These are phyloP conservation scores for Micronisus gabar DNA, from an alignment of 2,113 vertebrate species.

Conservation along the genomic window DNA sequence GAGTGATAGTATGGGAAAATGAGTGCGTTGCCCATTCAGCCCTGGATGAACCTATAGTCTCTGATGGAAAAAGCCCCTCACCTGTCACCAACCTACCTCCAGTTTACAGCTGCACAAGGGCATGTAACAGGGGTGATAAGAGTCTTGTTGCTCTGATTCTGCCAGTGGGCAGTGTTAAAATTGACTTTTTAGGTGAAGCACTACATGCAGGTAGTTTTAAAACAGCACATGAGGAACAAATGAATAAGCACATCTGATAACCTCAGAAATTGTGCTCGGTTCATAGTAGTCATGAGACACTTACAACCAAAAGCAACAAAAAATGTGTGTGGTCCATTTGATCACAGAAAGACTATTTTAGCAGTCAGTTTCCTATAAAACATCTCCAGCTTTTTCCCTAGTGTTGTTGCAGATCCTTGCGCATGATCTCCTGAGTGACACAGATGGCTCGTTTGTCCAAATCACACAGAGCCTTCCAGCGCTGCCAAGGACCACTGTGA, in stretches of 20 bases:
- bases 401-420: neutral
- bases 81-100: neutral
- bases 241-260: neutral
- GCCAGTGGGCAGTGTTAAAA: neutral
- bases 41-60: neutral
- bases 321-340: neutral
- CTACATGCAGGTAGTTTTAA: neutral
- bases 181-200: neutral
- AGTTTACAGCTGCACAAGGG: neutral
- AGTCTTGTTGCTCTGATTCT: neutral
- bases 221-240: neutral
- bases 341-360: neutral
- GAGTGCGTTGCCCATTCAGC: neutral
- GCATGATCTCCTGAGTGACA: neutral
- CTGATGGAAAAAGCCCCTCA: neutral
- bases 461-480: neutral
- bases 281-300: neutral
- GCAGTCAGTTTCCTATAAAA: neutral
- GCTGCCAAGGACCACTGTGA: neutral
- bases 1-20: neutral
- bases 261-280: neutral
- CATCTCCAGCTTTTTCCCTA: neutral
- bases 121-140: neutral
- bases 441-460: neutral
- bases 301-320: neutral